Base-by-base conservation (phyloP, 2,888 invertebrate genomes). In the Stenolophus ochropezus region DNA sequence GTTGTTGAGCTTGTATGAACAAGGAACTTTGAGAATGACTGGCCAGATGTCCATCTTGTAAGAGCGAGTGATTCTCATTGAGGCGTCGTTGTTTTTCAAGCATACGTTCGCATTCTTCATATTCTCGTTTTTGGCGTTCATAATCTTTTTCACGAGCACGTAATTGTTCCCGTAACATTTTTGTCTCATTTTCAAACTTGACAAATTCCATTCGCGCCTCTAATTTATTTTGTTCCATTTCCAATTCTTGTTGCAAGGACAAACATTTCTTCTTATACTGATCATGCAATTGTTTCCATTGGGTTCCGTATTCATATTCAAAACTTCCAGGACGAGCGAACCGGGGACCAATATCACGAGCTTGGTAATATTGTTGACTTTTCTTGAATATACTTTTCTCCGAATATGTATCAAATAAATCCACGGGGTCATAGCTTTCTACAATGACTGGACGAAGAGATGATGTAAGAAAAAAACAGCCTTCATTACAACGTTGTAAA, bases 191-290 rank as follows among this genome's bases (percentile, higher is more conserved):
- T 90, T 99, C 99, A 89, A 97, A 97, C 89, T 95, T 94, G 3
- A 98, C 98, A 88, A 95, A 96, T 89, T 98, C 98, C 97, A 98
- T 98, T 89, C 99, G 98, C 56, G 97, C 96, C 87, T 98, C 97
- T 3, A 99, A 91, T 86, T 98, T 97, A 84, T 97, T 96, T 87
- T 97, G 95, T 86, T 97, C 97, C 87, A 96, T 94, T 83, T 94
- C 93, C 86, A 98, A 92, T 89, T 99, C 98, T 82, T 96, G 94
- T 86, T 97, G 96, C 1, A 98, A 90, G 1, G 96, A 94, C 83
- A 96, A 95, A 87, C 96, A 94, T 86, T 98, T 97, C 86, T 97
- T 96, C 84, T 96, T 95, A 88, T 96, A 97, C 56, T 98, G 91
- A 86, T 98, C 97, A 87, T 97, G 96, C 82, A 99, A 91, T 86